Conservation (phyloP, 2,797 vertebrate species). For the Australoheros facetus region DNA sequence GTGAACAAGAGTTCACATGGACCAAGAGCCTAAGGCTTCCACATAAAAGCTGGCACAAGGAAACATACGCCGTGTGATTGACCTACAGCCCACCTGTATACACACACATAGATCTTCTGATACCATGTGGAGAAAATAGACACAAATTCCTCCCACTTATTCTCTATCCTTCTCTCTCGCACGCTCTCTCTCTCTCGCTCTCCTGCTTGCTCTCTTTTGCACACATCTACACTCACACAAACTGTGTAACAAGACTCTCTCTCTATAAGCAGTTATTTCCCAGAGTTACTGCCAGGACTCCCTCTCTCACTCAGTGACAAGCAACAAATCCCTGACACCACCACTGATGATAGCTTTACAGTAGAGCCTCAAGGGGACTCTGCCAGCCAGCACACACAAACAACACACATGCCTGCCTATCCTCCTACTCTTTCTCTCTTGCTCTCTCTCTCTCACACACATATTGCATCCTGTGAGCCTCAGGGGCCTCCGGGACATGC, state of each 20-base stretch:
- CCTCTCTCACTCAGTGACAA: slow-evolving; percentile 76
- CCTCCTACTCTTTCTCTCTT: slow-evolving; percentile 12
- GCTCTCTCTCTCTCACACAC: slow-evolving; percentile 27
- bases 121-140: slow-evolving; percentile 62
- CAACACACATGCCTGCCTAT: slow-evolving; percentile 54
- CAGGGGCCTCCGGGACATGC: slow-evolving; percentile 64
- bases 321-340: slow-evolving; percentile 85
- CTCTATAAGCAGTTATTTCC: slow-evolving; percentile 79
- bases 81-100: slow-evolving; percentile 49
- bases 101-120: slow-evolving; percentile 37
- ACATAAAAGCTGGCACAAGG: slow-evolving; percentile 65
- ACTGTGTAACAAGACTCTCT: slow-evolving; percentile 49
- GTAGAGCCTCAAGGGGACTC: slow-evolving; percentile 78
- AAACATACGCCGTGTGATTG: slow-evolving; percentile 55
- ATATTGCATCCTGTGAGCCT: slow-evolving; percentile 64
- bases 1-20: slow-evolving; percentile 59
- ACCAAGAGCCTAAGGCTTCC: slow-evolving; percentile 61
- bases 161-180: slow-evolving; percentile 14
- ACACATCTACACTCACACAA: slow-evolving; percentile 56
- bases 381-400: slow-evolving; percentile 73
- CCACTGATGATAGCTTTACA: slow-evolving; percentile 84
- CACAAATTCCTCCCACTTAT: slow-evolving; percentile 59
- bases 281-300: slow-evolving; percentile 74
- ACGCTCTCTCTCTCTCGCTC: slow-evolving; percentile 22
- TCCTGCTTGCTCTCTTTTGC: slow-evolving; percentile 26